These are phyloP conservation scores for Pungitius pungitius DNA, from an alignment of 2,113 vertebrate genomes.

Conservation along the genomic window DNA sequence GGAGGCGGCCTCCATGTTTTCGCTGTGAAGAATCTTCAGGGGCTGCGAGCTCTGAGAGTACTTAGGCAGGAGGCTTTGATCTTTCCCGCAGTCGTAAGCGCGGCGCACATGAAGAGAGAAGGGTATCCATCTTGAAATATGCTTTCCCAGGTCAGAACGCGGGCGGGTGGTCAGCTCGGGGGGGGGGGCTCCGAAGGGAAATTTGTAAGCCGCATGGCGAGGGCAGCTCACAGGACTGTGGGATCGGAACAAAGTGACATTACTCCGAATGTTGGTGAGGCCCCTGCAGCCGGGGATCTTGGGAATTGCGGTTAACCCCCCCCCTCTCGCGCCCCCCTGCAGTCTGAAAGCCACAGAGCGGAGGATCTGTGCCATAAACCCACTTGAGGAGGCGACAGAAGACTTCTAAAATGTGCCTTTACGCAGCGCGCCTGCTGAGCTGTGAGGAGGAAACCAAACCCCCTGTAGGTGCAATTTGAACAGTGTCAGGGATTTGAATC, in stretches of 20 bases:
- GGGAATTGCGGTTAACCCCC: slow-evolving; percentile 22
- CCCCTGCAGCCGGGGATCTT: slow-evolving; percentile 35
- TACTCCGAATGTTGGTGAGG: slow-evolving; percentile 40
- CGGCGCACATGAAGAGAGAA: slow-evolving; percentile 65
- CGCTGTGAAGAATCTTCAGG: slow-evolving; percentile 70
- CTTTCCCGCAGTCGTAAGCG: slow-evolving; percentile 71
- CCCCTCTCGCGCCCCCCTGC: not conserved
- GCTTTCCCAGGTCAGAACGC: slow-evolving; percentile 70
- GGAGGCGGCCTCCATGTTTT: slow-evolving; percentile 69
- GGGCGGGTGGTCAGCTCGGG: slow-evolving; percentile 74
- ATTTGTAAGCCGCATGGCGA: slow-evolving; percentile 40
- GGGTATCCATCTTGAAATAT: slow-evolving; percentile 67
- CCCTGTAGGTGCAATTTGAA: slow-evolving; percentile 1
- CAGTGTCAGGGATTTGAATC: slow-evolving; percentile 7
- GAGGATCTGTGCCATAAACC: slow-evolving; percentile 9
- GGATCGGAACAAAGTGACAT: slow-evolving; percentile 48
- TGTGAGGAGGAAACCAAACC: slow-evolving; percentile 1
- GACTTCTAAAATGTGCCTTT: not conserved
- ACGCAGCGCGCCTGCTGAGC: not conserved
- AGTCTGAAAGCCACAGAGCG: slow-evolving; percentile 21
- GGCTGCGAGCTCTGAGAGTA: slow-evolving; percentile 64
- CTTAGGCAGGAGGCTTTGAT: slow-evolving; percentile 77
- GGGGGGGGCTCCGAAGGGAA: slow-evolving; percentile 50
- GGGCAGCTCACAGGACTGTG: slow-evolving; percentile 27
- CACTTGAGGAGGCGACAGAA: slow-evolving; percentile 4